Base-by-base conservation (phyloP, 2,113 vertebrate species). In the Merops nubicus region DNA sequence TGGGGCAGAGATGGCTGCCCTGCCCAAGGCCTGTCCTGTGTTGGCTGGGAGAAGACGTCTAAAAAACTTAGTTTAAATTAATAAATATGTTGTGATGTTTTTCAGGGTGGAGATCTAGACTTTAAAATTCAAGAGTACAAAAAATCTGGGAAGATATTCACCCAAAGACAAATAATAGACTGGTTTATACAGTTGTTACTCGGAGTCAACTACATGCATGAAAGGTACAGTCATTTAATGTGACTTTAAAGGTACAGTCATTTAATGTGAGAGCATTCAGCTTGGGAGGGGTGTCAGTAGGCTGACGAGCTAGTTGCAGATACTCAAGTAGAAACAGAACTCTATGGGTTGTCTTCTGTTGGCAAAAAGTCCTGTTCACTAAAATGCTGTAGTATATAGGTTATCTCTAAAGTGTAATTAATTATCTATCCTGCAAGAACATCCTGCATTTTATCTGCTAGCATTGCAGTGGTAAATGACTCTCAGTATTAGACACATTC, bases 111-210 rank as follows among this genome's bases (percentile, higher is more conserved):
- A 95, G 99, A 99, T 85, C 97, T 99, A 81, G 98, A 99, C 94
- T 98, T 77, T 76, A 98, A 98, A 96, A 98, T 99, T 92, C 98
- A 98, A 45, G 98, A 98, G 83, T 96, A 98, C 85, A 98, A 98
- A 89, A 92, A 93, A 93, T 97, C 96, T 69, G 98, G 98, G 48
- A 98, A 92, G 91, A 89, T 82, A 21, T 98, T 99, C 42, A 51
- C 98, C 31, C 98, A 98, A 96, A 95, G 70, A 59, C 98, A 99
- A 96, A 96, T 99, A 96, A 81, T 97, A 16, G 98, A 98, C 89
- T 99, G 98, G 99, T 98, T 99, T 79, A 94, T 98, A 85, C 98
- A 99, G 94, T 83, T 99, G 74, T 96, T 99, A 79, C 97, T 99
- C 1, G 98, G 98, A 90, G 98, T 99, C 70, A 98, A 98, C 96